Evolutionary conservation across 1,140 invertebrate species (phyloP).

Genomic region (Pseudomyrmex flavicornis): DNA sequence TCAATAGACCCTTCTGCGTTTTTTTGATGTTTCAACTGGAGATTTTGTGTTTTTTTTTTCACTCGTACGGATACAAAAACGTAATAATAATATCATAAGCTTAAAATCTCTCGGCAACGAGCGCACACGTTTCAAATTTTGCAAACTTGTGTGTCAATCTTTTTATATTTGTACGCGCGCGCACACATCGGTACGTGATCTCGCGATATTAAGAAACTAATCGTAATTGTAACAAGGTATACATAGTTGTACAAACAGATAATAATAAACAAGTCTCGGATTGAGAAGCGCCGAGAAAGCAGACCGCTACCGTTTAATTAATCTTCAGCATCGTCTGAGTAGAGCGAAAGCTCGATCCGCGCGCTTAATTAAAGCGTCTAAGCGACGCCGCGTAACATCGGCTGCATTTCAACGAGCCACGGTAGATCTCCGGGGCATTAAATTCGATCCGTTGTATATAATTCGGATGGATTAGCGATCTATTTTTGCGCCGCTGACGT

Average conservation of each 20-base stretch:
- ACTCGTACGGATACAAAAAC: too few species aligned
- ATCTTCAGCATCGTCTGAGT: constrained; percentile 24
- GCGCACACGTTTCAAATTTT: too few species aligned
- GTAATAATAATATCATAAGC: too few species aligned
- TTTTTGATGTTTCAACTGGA: too few species aligned
- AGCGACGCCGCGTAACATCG: constrained; percentile 36
- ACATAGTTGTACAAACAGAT: not conserved
- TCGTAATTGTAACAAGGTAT: not conserved
- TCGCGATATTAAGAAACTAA: not conserved
- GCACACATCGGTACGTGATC: not conserved
- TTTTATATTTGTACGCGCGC: too few species aligned
- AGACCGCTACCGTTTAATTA: constrained; percentile 53
- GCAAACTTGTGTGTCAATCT: too few species aligned
- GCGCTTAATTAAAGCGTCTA: constrained; percentile 64
- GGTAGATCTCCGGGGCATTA: not conserved
- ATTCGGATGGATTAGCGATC: constrained; percentile 1
- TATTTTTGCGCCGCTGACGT: not conserved
- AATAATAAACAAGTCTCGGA: constrained; percentile 35
- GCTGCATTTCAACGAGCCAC: constrained; percentile 37
- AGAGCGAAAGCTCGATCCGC: constrained; percentile 30
- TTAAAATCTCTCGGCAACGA: too few species aligned
- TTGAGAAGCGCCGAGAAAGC: constrained; percentile 7
- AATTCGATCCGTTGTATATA: constrained; percentile 17
- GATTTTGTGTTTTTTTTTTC: too few species aligned
- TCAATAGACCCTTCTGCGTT: too few species aligned